A percentile compares a stretch with the other conserved stretches of the same genome.
phyloP scores from a whole-genome alignment of 1,140 invertebrate genomes.

The Solenopsis fugax region DNA sequence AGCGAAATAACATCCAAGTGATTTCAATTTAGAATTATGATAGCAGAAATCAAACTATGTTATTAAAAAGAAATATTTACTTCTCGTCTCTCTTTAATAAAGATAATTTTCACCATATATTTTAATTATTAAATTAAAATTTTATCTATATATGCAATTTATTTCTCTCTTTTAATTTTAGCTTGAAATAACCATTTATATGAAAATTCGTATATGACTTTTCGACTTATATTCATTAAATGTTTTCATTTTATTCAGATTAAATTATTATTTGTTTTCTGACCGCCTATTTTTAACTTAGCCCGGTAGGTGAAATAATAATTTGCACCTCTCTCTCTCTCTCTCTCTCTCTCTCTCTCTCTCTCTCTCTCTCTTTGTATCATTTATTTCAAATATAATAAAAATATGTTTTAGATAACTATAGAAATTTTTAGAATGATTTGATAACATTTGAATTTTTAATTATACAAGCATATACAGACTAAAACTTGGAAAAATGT shows the following conservation, averaged over 20 bases:
- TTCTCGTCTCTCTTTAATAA: background rate
- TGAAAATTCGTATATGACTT: background rate
- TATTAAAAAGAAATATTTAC: background rate
- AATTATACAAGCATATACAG: background rate
- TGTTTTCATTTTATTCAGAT: background rate
- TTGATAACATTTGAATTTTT: conserved; percentile 4
- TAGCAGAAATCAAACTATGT: background rate
- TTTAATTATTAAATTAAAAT: background rate
- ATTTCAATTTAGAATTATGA: background rate
- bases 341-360: background rate
- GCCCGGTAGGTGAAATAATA: background rate
- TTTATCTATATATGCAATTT: conserved; percentile 3
- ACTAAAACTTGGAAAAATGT: background rate
- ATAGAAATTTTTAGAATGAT: background rate
- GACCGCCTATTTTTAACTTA: background rate
- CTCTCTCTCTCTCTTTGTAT: background rate
- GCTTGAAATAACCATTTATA: background rate
- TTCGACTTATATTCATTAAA: background rate
- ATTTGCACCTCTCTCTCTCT: background rate
- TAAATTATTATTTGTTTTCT: background rate
- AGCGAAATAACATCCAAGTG: background rate
- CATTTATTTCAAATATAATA: background rate
- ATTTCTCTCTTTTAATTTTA: conserved; percentile 1
- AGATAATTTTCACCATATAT: background rate
- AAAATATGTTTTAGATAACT: conserved; percentile 10